phyloP scores from a whole-genome alignment of 2,113 vertebrate genomes.

The Dicerorhinus sumatrensis region DNA sequence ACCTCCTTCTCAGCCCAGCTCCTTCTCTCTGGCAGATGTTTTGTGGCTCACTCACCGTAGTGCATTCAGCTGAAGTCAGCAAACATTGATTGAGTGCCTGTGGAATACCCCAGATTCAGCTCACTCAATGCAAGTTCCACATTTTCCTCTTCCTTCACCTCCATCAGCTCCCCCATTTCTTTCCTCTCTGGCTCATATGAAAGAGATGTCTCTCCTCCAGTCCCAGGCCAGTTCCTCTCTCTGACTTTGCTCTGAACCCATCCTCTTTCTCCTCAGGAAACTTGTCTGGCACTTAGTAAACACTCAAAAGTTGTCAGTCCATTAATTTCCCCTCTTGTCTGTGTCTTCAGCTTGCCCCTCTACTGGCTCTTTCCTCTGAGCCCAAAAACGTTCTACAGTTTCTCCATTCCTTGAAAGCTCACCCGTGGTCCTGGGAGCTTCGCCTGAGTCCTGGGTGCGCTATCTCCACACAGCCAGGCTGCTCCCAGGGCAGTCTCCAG shows the following conservation, averaged over 20 bases:
- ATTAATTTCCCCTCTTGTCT: neutral
- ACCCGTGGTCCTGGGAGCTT: neutral
- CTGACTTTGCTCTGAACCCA: neutral
- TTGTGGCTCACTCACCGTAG: neutral
- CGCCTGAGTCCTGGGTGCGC: fast-evolving
- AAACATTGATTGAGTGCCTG: neutral
- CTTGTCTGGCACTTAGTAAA: neutral
- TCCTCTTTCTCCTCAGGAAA: neutral
- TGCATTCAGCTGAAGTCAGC: neutral
- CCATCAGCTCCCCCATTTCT: neutral
- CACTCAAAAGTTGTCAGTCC: neutral
- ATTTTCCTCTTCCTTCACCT: too few species aligned
- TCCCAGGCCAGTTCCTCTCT: neutral
- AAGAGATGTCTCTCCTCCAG: neutral
- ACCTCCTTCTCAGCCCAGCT: neutral
- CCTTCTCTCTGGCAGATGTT: neutral
- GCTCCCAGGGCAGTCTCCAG: fast-evolving
- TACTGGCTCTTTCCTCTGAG: neutral
- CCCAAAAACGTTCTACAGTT: neutral
- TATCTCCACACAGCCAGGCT: neutral
- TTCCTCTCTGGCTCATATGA: neutral
- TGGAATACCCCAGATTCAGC: neutral
- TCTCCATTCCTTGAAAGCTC: neutral
- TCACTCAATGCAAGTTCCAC: neutral
- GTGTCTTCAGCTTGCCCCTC: neutral